phyloP scores from a whole-genome alignment of 2,888 invertebrate species.

The Laothoe populi region DNA sequence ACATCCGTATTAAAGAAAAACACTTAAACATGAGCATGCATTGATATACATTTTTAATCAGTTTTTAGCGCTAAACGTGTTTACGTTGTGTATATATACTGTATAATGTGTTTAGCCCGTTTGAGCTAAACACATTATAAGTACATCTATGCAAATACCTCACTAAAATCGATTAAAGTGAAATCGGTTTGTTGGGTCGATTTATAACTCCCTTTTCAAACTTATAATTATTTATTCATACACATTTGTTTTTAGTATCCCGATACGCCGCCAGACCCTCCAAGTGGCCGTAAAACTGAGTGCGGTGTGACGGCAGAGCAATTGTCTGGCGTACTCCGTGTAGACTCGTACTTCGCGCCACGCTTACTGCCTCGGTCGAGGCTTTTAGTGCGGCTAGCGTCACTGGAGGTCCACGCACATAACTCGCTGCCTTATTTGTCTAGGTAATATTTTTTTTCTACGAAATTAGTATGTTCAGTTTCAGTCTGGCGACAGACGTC shows the following conservation, averaged over 20 bases:
- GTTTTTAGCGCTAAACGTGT: too few relatives aligned
- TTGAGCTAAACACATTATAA: too few relatives aligned
- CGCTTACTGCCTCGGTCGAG: constrained; percentile 54
- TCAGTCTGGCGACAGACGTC: too few relatives aligned
- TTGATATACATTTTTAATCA: too few relatives aligned
- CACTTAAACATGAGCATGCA: too few relatives aligned
- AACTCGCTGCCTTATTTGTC: constrained; percentile 55
- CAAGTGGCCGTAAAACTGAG: background rate
- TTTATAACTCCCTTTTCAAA: too few relatives aligned
- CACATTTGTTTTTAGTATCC: background rate
- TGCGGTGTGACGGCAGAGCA: constrained; percentile 57
- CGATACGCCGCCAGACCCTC: constrained; percentile 30
- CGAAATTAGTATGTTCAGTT: background rate
- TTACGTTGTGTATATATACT: too few relatives aligned
- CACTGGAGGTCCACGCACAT: constrained; percentile 54
- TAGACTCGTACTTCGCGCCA: constrained; percentile 75
- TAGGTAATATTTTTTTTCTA: constrained; percentile 46
- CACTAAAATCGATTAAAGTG: too few relatives aligned
- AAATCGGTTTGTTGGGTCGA: too few relatives aligned
- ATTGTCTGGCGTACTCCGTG: constrained; percentile 74
- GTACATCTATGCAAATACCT: too few relatives aligned
- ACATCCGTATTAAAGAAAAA: too few relatives aligned
- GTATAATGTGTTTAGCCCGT: too few relatives aligned
- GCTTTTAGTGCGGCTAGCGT: constrained; percentile 45
- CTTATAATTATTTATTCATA: background rate